These are phyloP conservation scores for Marisa cornuarietis DNA, from an alignment of 1,140 invertebrate species.

Conservation along the genomic window DNA sequence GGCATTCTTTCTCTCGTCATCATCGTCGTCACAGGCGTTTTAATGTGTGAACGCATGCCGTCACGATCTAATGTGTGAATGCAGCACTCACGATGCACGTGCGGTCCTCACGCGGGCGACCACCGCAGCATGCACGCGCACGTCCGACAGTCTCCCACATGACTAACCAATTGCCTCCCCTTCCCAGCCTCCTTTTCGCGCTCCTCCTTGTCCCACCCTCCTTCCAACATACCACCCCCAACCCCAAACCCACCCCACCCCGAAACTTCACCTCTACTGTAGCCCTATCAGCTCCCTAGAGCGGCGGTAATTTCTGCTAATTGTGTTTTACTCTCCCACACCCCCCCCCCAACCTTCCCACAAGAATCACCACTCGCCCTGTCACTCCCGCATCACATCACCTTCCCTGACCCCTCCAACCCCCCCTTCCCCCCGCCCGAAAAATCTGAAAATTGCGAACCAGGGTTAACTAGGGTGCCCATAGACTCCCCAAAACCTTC, in stretches of 20 bases:
- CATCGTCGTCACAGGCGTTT: neutral
- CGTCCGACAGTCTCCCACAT: no score
- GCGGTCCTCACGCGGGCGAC: no score
- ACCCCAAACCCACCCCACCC: neutral
- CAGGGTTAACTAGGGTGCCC: no score
- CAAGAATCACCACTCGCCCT: neutral
- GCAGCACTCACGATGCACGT: no score
- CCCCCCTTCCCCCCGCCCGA: neutral
- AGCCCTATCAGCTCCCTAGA: neutral
- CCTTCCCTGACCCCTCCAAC: neutral
- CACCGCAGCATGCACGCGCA: no score
- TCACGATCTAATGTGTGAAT: no score
- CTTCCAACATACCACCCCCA: neutral
- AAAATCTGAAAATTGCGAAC: neutral
- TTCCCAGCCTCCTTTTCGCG: neutral
- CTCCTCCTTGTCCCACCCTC: neutral
- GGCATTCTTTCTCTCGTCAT: neutral
- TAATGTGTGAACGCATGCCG: no score
- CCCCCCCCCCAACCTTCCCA: neutral
- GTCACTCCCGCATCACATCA: no score
- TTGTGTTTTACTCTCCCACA: neutral
- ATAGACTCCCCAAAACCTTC: no score
- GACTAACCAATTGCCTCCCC: neutral
- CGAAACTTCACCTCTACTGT: neutral
- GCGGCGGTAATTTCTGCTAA: no score